Base-by-base conservation (phyloP, 1,140 invertebrate species). In the Aplysia californica region DNA sequence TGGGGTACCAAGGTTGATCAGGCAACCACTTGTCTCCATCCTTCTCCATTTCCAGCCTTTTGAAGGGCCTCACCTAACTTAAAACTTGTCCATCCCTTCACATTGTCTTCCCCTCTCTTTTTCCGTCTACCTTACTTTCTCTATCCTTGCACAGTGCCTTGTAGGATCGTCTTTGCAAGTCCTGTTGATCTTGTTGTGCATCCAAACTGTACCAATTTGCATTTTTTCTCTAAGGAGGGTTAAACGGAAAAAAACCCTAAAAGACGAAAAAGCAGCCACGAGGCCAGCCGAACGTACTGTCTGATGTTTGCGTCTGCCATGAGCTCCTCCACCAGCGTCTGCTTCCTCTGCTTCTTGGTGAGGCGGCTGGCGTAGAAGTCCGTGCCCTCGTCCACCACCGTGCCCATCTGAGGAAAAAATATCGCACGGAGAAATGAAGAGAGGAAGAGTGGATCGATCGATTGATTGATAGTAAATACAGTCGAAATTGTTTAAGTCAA, bases 281-380 rank as follows among this genome's bases (percentile, higher is more conserved):
- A n/a, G n/a, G n/a, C n/a, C n/a, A n/a, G n/a, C n/a, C n/a, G n/a
- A n/a, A n/a, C 85, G 81, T 94, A 96, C 90, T 94, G 94, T 81
- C 94, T 92, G 85, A 97, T 95, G 83, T 96, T 93, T 21, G 95
- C 94, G 92, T 98, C 96, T 15, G 94, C 94, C 86, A 98, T 89
- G 0, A 98, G 90, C 87, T 99, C 97, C 79, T 99, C 96, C 0
- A 98, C 96, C 76, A 99, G 92, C 0, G 96, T 97, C 33, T 92
- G 89, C 88, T 98, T 98, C 2, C 96, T 92, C 82, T 97, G 92
- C 86, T 96, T 97, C 79, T 94, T 95, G 0, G 95, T 94, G 70
- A 97, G 87, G 68, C 96, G 91, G 21, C 87, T 87, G 79, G 93
- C 86, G 81, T 93, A 93, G 85, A 91, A 93, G 81, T 93, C 92